Base-by-base conservation (phyloP, 1,140 invertebrate genomes). In the Camponotus vicinus region DNA sequence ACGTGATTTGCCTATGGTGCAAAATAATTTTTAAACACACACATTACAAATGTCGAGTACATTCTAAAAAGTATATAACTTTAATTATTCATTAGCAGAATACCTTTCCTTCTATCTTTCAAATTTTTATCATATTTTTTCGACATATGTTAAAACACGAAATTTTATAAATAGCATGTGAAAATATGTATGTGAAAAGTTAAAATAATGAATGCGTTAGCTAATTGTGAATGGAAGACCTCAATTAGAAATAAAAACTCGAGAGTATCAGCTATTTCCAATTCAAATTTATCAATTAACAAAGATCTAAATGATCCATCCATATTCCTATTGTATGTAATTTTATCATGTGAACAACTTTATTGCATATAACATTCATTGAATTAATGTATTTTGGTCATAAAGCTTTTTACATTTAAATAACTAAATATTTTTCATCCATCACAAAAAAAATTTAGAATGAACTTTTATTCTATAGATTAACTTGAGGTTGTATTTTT, bases 241-340 rank as follows among this genome's bases (percentile, higher is more conserved):
- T 79, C 21, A 69, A 79, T 79, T 52, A 37, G 34, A 37, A n/a
- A 13, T 3, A 3, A 79, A 69, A 69, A 57, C 4, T 7, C 63
- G 27, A 27, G 21, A n/a, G 34, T 80, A 70, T 27, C 9, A 59
- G n/a, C 9, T 37, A 70, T 70, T 40, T 55, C 13, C 45, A 57
- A 42, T 70, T 80, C 34, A 40, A 32, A 70, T 70, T 80, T 70
- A 57, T 80, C 34, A 57, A 80, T 70, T 80, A 69, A 57, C 13
- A 69, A 80, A 70, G 27, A 61, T 70, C 34, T 45, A 78, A 78
- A 78, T 78, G 18, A 11, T 13, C 61, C 59, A 11, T 9, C 3
- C 11, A 45, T 78, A 45, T 78, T 78, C 49, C 37, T 80, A 59
- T 70, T 40, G 34, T 40, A 34, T 57, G 5, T 21, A 1, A 70